Base-by-base conservation (phyloP, 1,140 invertebrate species). In the Aphis gossypii region DNA sequence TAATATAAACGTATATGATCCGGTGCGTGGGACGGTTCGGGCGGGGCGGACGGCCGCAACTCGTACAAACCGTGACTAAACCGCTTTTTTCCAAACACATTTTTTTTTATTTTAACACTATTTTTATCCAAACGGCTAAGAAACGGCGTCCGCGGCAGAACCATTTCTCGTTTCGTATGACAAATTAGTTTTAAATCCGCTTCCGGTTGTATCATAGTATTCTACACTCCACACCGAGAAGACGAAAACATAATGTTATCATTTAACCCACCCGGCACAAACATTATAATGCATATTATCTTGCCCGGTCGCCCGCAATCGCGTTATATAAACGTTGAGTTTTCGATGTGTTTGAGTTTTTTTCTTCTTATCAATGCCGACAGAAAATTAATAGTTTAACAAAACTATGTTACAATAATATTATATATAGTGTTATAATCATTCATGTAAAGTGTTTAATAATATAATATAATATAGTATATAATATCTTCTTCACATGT, bases 11-110 rank as follows among this genome's bases (percentile, higher is more conserved):
- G 87, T 76, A 76, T 76, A 41, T 46, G 86, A 51, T 23, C 30
- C 48, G 35, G 48, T 25, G 88, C 18, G 56, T 89, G 88, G 88
- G 51, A 54, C 35, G 88, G 86, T 87, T n/a, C 18, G 9, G 48
- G n/a, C 23, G 21, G 20, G 41, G 41, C 88, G 54, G 60, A 18
- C 60, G 30, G 30, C 30, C 46, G 87, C 46, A 21, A 60, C 89
- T 60, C 89, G 44, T 93, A 86, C 51, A 86, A 86, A 54, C 92
- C 92, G 92, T 93, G 92, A 93, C 92, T 56, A 86, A 93, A 93
- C 68, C 92, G 48, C 48, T 93, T 54, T 91, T 91, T 86, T 84
- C 82, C 92, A n/a, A 82, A 82, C 89, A 21, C 90, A 35, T 92
- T 92, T 92, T 82, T 92, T 82, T 83, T 5, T 38, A 30, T 56